Percentiles rank a stretch among this genome's conserved stretches.
phyloP scores from a whole-genome alignment of 2,888 invertebrate genomes.

The Thelaira solivaga region DNA sequence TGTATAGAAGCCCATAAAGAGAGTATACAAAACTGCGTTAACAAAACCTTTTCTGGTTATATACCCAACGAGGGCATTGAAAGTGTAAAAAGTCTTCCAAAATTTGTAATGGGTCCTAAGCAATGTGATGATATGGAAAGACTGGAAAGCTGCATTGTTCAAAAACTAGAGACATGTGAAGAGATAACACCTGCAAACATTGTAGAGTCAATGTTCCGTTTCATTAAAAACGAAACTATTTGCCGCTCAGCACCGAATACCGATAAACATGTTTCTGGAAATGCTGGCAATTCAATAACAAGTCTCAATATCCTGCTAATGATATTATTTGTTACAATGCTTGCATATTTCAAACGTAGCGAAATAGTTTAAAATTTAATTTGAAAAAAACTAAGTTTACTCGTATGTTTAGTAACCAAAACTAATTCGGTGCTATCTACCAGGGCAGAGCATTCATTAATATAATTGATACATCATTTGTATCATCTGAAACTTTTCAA shows the following conservation, averaged over 20 bases:
- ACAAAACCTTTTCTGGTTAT: slow-evolving; percentile 80
- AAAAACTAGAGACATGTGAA: slow-evolving; percentile 69
- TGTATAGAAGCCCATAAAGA: slow-evolving; percentile 82
- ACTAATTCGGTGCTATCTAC: not conserved
- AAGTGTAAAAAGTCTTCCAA: slow-evolving; percentile 79
- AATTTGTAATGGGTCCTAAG: slow-evolving; percentile 80
- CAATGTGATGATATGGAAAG: slow-evolving; percentile 73
- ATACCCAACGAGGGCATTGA: slow-evolving; percentile 76
- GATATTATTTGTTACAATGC: slow-evolving; percentile 5
- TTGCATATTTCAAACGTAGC: slow-evolving; percentile 36
- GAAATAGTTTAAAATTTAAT: slow-evolving; percentile 24
- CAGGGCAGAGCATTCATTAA: slow-evolving; percentile 11
- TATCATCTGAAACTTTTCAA: not conserved
- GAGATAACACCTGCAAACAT: slow-evolving; percentile 75
- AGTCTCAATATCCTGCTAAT: slow-evolving; percentile 29
- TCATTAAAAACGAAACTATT: slow-evolving; percentile 73
- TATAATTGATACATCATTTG: no score
- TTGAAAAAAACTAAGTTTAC: not conserved
- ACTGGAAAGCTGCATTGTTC: slow-evolving; percentile 72
- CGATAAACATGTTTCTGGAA: slow-evolving; percentile 42
- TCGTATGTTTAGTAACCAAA: not conserved
- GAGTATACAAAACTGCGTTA: slow-evolving; percentile 81
- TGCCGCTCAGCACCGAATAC: slow-evolving; percentile 66
- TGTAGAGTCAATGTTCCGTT: slow-evolving; percentile 74
- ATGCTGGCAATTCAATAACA: not conserved